Conservation (phyloP, 2,797 vertebrate species). For the Phylloscopus collybita region DNA sequence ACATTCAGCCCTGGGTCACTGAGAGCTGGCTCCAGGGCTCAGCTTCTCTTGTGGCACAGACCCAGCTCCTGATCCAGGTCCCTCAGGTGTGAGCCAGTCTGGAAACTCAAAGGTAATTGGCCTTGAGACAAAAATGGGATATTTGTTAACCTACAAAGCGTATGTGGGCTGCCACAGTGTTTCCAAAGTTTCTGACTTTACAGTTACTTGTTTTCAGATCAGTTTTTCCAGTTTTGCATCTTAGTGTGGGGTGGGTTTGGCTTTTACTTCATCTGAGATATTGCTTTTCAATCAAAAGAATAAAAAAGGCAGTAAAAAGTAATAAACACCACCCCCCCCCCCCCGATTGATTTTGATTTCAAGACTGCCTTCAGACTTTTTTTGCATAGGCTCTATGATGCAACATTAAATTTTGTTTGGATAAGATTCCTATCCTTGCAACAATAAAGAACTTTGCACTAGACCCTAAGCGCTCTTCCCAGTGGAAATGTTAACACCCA, state of each 20-base stretch:
- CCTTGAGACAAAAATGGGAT: neutral
- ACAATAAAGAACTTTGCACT: neutral
- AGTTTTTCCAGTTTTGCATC: neutral
- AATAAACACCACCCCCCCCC: neutral
- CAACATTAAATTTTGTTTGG: neutral
- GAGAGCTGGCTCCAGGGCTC: neutral
- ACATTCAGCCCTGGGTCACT: fast-evolving
- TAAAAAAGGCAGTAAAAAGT: neutral
- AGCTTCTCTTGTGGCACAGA: neutral
- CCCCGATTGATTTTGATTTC: neutral
- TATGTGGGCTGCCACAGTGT: neutral
- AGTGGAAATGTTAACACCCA: neutral
- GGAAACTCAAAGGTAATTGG: neutral
- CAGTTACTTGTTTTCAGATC: neutral
- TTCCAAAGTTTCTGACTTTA: neutral
- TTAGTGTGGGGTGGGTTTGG: neutral
- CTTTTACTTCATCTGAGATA: neutral
- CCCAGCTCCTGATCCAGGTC: neutral
- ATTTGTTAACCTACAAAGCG: neutral
- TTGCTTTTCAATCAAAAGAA: neutral
- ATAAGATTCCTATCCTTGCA: neutral
- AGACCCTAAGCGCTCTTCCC: neutral
- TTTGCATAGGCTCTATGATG: neutral
- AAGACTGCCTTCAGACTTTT: neutral
- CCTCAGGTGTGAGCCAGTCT: neutral